phyloP scores from a whole-genome alignment of 2,797 vertebrate species.

The Paratrypauchen microcephalus region DNA sequence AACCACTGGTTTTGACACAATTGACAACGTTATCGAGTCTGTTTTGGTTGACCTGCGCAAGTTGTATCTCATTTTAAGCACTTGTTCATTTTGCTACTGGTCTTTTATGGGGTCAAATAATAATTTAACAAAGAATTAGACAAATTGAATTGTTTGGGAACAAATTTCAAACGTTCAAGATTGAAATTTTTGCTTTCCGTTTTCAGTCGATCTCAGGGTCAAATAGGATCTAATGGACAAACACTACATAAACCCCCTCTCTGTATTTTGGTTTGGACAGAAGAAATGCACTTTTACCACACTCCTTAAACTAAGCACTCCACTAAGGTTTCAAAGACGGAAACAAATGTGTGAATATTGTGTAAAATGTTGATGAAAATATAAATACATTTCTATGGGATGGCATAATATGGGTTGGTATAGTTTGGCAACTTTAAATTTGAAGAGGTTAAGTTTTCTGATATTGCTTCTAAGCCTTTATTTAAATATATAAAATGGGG shows the following conservation, averaged over 20 bases:
- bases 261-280: constrained; percentile 16
- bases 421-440: too few relatives aligned
- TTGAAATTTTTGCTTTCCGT: neutral
- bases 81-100: constrained; percentile 9
- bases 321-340: constrained; percentile 13
- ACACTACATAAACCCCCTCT: neutral
- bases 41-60: constrained; percentile 1
- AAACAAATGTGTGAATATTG: constrained; percentile 9
- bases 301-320: constrained; percentile 61
- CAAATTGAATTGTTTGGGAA: constrained; percentile 1
- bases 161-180: neutral
- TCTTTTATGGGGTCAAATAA: neutral
- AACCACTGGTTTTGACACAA: neutral
- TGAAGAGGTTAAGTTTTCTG: too few relatives aligned
- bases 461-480: too few relatives aligned
- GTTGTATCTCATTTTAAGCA: constrained; percentile 16
- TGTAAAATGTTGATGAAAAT: constrained; percentile 9
- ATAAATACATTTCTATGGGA: constrained; percentile 22
- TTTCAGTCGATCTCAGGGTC: constrained; percentile 55
- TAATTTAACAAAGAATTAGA: neutral
- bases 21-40: too few relatives aligned
- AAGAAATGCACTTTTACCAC: constrained; percentile 21
- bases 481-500: too few relatives aligned
- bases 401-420: constrained; percentile 23
- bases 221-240: constrained; percentile 37